Evolutionary conservation across 1,140 invertebrate genomes (phyloP), one percentile per base, ranked within the genome.

Genomic region (Drosophila oshimai): DNA sequence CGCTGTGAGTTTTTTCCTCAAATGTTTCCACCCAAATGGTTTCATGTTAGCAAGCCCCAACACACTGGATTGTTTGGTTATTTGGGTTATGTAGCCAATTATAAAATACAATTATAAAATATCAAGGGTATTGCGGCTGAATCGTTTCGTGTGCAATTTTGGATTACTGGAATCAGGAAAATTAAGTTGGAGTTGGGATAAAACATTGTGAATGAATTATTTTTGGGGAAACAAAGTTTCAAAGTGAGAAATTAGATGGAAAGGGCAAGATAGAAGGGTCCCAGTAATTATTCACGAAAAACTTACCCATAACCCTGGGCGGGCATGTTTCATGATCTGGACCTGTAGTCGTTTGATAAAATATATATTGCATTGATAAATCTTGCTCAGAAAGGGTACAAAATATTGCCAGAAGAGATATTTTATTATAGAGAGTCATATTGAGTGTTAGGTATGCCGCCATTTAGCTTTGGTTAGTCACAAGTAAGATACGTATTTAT

Each of bases 281-380:
- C 44, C 44, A 51, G 42, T 31, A 77, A 54, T 68, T 47, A 65
- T 74, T 62, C 68, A 81, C 42, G 31, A 18, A 67, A 26, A 69
- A 92, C 92, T 92, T 92, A 92, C 92, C 92, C 78, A 91, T 86
- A 50, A 90, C 83, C 70, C 89, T 77, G 62, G 91, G 90, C 73
- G 92, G 87, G 81, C 92, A 92, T 70, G 90, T 91, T 77, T 90
- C 90, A 89, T 92, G 89, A 76, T 92, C 91, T 62, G 92, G 91
- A 92, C 92, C 92, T 92, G 91, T 46, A 74, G 72, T 89, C 71
- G 64, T 89, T 90, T 79, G 49, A 86, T 86, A 86, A 71, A 86
- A 61, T 72, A 72, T 69, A 76, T 36, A 79, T 76, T 68, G 61
- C 51, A 68, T 74, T 84, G 37, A 77, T 64, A 74, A 76, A 88